A percentile compares a stretch with the other conserved stretches of the same genome.
Conservation (phyloP, 1,140 invertebrate species). For the Notospermus geniculatus region DNA sequence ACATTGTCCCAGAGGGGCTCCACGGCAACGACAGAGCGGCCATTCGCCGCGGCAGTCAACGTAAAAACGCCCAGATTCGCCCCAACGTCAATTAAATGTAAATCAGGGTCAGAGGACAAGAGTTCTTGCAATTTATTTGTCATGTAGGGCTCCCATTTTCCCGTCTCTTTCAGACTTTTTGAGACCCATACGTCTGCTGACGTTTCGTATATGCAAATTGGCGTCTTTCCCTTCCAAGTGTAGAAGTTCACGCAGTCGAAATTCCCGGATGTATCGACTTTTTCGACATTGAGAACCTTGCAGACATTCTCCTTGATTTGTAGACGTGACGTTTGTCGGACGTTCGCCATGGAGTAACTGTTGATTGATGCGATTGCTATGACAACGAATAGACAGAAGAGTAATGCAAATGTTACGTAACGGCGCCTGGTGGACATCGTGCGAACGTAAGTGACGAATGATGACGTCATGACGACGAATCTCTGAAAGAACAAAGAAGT, state of each 20-base stretch:
- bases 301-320: neutral
- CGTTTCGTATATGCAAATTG: slow-evolving; percentile 7
- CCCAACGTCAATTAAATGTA: slow-evolving; percentile 13
- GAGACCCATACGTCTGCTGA: slow-evolving; percentile 2
- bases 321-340: no score
- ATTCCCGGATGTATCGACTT: neutral
- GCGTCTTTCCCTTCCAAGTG: neutral
- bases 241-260: neutral
- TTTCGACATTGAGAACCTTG: slow-evolving; percentile 2
- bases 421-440: no score
- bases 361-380: no score
- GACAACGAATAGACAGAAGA: no score
- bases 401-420: no score
- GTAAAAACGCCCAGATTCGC: slow-evolving; percentile 14
- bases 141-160: slow-evolving; percentile 10
- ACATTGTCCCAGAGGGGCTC: slow-evolving; percentile 7
- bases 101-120: slow-evolving; percentile 1
- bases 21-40: slow-evolving; percentile 12
- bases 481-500: no score
- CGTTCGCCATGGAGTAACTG: no score
- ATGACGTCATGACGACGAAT: no score
- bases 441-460: no score
- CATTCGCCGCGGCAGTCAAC: slow-evolving; percentile 11
- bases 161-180: neutral
- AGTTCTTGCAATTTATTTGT: slow-evolving; percentile 2